These are phyloP conservation scores for Philotrypesis tridentata DNA, from an alignment of 1,140 invertebrate genomes.

Conservation along the genomic window DNA sequence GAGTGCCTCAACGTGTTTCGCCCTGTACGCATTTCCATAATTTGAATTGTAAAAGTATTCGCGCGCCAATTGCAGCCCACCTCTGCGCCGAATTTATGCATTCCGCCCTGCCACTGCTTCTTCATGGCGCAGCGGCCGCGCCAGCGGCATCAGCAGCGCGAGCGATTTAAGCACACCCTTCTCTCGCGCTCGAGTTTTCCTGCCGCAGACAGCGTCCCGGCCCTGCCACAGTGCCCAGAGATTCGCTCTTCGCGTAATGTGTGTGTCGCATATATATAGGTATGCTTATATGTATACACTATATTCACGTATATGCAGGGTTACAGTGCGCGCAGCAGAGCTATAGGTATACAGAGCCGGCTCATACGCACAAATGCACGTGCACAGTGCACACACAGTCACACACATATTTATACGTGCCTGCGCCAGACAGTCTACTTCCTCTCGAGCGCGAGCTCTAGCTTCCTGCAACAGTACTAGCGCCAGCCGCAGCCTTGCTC, in stretches of 20 bases:
- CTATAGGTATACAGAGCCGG: too few relatives aligned
- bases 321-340: too few relatives aligned
- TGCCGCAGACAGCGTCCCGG: conserved; percentile 24
- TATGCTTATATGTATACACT: background rate
- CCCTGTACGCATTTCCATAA: conserved; percentile 36
- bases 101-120: conserved; percentile 11
- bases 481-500: background rate
- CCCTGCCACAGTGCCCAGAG: conserved; percentile 26
- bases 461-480: background rate
- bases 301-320: background rate
- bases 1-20: background rate
- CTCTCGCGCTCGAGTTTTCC: background rate
- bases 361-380: background rate
- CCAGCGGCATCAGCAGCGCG: background rate
- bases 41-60: conserved; percentile 50
- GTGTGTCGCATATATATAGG: conserved; percentile 5
- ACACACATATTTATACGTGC: background rate
- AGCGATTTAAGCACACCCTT: conserved; percentile 36
- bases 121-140: background rate
- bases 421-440: conserved; percentile 34
- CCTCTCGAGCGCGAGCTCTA: conserved; percentile 5
- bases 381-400: background rate
- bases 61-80: conserved; percentile 42
- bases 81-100: conserved; percentile 35
- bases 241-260: background rate